Evolutionary conservation across 1,140 invertebrate genomes (phyloP).

Genomic region (Aleiodes sp.): DNA sequence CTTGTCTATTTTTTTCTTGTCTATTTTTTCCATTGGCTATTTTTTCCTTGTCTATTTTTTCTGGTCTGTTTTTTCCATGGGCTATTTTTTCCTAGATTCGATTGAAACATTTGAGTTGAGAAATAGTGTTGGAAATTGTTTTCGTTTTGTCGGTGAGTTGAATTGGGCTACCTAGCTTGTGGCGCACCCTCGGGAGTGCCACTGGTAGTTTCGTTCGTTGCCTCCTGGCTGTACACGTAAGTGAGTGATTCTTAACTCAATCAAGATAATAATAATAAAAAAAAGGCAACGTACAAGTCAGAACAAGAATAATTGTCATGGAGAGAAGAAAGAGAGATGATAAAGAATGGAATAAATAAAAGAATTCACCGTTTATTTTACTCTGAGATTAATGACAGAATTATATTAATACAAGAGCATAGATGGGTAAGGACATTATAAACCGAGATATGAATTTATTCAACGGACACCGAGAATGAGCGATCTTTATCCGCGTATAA

Average conservation of each 20-base stretch:
- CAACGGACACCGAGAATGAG: background rate
- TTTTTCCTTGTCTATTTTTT: too few species aligned
- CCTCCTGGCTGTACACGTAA: background rate
- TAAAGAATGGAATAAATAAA: too few species aligned
- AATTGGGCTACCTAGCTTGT: background rate
- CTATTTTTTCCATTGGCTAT: too few species aligned
- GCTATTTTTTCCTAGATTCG: too few species aligned
- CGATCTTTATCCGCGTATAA: conserved; percentile 1
- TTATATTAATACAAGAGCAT: background rate
- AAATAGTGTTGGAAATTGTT: background rate
- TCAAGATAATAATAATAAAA: too few species aligned
- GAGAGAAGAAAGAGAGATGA: background rate
- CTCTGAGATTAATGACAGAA: background rate
- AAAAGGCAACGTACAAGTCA: background rate
- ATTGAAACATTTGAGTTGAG: too few species aligned
- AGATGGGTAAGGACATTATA: background rate
- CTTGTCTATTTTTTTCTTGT: too few species aligned
- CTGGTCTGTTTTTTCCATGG: too few species aligned
- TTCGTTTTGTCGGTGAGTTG: background rate
- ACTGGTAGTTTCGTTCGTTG: background rate
- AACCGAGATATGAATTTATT: background rate
- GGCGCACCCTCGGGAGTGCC: background rate
- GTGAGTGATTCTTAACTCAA: background rate
- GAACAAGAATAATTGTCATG: background rate
- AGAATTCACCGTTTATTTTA: background rate